A percentile compares a stretch with the other conserved stretches of the same genome.
These are phyloP conservation scores for Melangyna quadrimaculata DNA, from an alignment of 2,888 invertebrate genomes.

Conservation along the genomic window DNA sequence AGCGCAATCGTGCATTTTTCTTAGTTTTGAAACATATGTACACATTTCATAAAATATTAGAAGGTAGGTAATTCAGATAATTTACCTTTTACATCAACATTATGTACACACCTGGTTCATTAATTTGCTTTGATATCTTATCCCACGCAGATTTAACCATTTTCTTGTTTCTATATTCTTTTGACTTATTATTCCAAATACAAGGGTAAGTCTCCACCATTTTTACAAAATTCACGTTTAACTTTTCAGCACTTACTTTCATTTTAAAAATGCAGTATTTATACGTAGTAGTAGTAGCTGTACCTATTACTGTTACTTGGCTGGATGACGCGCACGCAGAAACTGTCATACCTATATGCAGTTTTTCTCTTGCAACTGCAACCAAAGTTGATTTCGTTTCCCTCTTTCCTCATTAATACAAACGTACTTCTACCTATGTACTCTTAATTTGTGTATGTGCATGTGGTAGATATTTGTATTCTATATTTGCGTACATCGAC, in stretches of 20 bases:
- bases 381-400: not conserved
- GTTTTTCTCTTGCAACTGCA: not conserved
- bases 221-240: conserved; percentile 35
- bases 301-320: not conserved
- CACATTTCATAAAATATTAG: no score
- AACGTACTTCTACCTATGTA: not conserved
- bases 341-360: conserved; percentile 8
- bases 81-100: no score
- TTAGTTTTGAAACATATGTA: no score
- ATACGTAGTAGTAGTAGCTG: not conserved
- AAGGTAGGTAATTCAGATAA: no score
- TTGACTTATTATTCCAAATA: conserved; percentile 17
- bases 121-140: conserved; percentile 4
- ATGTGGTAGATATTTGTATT: not conserved
- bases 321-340: not conserved
- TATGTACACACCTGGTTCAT: conserved; percentile 22
- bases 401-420: not conserved
- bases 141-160: conserved; percentile 4
- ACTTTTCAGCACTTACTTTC: conserved; percentile 9
- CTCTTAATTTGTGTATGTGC: not conserved
- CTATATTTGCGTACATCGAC: not conserved
- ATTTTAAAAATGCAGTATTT: not conserved
- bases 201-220: conserved; percentile 3
- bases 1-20: no score
- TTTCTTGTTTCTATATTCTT: conserved; percentile 6